Evolutionary conservation across 2,888 invertebrate species (phyloP).

Genomic region (Apotomis capreana): DNA sequence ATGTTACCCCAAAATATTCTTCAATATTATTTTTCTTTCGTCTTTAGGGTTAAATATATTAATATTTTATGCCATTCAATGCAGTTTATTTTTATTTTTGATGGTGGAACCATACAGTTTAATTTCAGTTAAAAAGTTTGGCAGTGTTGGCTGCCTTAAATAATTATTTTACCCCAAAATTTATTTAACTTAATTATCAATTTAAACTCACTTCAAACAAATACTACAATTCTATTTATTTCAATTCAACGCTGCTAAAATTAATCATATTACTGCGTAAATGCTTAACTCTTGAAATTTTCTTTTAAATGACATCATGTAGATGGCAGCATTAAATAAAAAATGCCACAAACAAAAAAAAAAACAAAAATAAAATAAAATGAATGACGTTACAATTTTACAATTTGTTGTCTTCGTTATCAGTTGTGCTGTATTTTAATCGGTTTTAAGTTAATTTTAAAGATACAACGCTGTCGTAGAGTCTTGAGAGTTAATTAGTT

Average conservation of each 20-base stretch:
- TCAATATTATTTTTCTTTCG: background rate
- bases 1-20: constrained; percentile 1
- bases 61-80: too few species aligned
- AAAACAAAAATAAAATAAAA: constrained; percentile 26
- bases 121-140: too few species aligned
- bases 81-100: too few species aligned
- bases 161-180: background rate
- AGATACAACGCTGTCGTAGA: background rate
- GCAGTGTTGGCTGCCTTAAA: background rate
- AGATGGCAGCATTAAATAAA: constrained; percentile 8
- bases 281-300: too few species aligned
- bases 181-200: too few species aligned
- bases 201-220: too few species aligned
- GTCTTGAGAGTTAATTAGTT: background rate
- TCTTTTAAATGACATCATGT: background rate
- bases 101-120: too few species aligned
- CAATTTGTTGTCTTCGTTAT: constrained; percentile 39
- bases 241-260: too few species aligned
- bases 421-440: constrained; percentile 27
- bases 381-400: constrained; percentile 40
- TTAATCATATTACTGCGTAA: background rate
- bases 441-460: background rate
- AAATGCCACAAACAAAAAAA: constrained; percentile 23
- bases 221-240: too few species aligned
- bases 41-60: background rate